These are phyloP conservation scores for Parnassius smintheus DNA, from an alignment of 2,888 invertebrate species.

Conservation along the genomic window DNA sequence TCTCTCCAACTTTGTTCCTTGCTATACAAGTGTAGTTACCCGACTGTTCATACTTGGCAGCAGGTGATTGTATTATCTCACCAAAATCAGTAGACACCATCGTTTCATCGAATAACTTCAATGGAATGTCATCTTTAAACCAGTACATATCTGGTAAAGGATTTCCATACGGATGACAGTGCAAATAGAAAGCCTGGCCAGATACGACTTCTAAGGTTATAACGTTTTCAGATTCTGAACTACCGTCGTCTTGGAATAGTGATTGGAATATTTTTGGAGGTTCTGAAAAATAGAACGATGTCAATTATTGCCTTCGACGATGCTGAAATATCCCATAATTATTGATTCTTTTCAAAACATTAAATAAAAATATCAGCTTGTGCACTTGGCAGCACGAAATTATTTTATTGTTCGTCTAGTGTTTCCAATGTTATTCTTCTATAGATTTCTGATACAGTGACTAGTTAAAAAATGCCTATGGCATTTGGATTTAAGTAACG, in stretches of 20 bases:
- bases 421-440: too few relatives aligned
- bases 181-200: slow-evolving; percentile 67
- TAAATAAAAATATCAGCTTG: too few relatives aligned
- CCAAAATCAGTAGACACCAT: slow-evolving; percentile 64
- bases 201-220: slow-evolving; percentile 59
- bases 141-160: slow-evolving; percentile 82
- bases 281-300: slow-evolving; percentile 49
- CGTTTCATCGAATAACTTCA: slow-evolving; percentile 72
- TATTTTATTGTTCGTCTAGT: too few relatives aligned
- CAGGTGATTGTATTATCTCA: slow-evolving; percentile 55
- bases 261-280: slow-evolving; percentile 66
- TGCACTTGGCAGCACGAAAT: too few relatives aligned
- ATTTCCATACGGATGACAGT: slow-evolving; percentile 82
- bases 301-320: too few relatives aligned
- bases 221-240: slow-evolving; percentile 35
- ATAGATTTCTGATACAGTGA: too few relatives aligned
- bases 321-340: too few relatives aligned
- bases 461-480: too few relatives aligned
- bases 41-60: slow-evolving; percentile 51
- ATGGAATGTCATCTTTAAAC: slow-evolving; percentile 74
- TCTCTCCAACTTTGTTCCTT: slow-evolving; percentile 77
- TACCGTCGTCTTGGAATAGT: slow-evolving; percentile 44
- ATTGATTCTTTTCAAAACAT: too few relatives aligned
- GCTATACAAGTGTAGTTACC: slow-evolving; percentile 83
- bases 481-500: too few relatives aligned